Conservation (phyloP, 2,113 vertebrate species). For the Paradoxurus hermaphroditus region DNA sequence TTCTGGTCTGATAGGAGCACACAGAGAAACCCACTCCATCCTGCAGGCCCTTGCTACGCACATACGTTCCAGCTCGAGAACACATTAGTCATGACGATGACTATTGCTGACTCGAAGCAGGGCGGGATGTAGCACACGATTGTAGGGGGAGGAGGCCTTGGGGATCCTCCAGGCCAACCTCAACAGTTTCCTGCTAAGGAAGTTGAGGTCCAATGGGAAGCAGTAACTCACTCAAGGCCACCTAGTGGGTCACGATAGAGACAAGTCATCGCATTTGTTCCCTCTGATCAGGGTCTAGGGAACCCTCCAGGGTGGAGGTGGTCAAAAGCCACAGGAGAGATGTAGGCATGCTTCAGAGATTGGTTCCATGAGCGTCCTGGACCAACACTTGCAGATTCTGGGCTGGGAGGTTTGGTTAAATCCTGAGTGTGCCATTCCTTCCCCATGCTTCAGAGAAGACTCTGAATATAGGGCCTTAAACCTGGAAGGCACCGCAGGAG, state of each 20-base stretch:
- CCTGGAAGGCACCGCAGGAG: neutral
- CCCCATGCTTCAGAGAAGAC: neutral
- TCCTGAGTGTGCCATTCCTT: neutral
- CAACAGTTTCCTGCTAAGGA: neutral
- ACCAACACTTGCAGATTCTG: neutral
- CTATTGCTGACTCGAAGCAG: neutral
- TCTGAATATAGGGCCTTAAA: neutral
- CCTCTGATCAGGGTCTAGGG: too few species aligned
- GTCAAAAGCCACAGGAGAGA: neutral
- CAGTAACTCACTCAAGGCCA: neutral
- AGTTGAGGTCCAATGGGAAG: neutral
- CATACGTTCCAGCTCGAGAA: constrained; percentile 30
- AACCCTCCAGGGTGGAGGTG: too few species aligned
- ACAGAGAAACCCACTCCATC: neutral
- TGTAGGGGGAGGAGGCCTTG: neutral
- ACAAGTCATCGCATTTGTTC: neutral
- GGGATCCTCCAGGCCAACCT: neutral
- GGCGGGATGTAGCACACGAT: neutral
- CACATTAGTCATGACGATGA: constrained; percentile 47
- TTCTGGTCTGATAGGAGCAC: neutral
- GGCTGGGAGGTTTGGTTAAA: neutral
- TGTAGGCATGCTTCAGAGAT: neutral
- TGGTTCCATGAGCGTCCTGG: neutral
- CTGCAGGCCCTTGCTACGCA: neutral
- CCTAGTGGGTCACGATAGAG: neutral